Evolutionary conservation across 2,888 invertebrate species (phyloP).

Genomic region (Amaurobius ferox): DNA sequence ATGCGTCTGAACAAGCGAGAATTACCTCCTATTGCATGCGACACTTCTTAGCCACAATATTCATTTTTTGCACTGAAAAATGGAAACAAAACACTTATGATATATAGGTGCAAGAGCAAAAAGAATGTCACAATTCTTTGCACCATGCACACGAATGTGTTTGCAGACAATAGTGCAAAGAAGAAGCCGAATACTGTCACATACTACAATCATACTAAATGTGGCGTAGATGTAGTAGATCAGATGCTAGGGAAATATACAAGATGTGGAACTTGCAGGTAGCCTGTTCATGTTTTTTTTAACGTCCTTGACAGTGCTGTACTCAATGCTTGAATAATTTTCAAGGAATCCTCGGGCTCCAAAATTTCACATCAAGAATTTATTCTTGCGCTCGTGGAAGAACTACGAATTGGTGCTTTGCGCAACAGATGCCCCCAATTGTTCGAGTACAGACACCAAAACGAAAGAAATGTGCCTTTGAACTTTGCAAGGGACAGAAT

Average conservation of each 20-base stretch:
- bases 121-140: constrained; percentile 15
- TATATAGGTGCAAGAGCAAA: background rate
- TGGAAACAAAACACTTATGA: background rate
- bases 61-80: no score
- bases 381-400: background rate
- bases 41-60: background rate
- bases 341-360: background rate
- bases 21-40: background rate
- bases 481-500: constrained; percentile 1
- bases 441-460: background rate
- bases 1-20: background rate
- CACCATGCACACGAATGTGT: background rate
- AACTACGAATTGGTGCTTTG: background rate
- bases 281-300: background rate
- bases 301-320: background rate
- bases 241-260: constrained; percentile 1
- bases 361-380: background rate
- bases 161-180: background rate
- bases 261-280: background rate
- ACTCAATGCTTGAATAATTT: constrained; percentile 1
- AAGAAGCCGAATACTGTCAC: constrained; percentile 4
- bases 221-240: background rate
- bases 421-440: background rate
- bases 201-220: background rate
- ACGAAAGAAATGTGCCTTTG: background rate